Percentiles rank a stretch among this genome's conserved stretches.
phyloP scores from a whole-genome alignment of 2,113 vertebrate genomes.

The Dascyllus trimaculatus region DNA sequence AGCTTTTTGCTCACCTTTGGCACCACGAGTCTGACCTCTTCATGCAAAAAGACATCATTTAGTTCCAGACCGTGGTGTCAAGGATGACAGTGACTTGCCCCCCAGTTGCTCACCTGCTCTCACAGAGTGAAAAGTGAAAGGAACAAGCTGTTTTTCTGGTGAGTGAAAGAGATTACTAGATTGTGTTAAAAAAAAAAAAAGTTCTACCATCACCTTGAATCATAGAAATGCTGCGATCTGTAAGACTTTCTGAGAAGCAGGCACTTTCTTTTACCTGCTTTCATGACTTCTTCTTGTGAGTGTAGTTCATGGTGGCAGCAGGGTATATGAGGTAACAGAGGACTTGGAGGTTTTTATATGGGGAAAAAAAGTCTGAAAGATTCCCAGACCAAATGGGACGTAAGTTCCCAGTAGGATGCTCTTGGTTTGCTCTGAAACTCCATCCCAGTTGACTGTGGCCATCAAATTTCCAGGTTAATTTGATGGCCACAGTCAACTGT shows the following conservation, averaged over 20 bases:
- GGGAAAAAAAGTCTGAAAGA: too few relatives aligned
- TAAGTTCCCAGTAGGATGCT: too few relatives aligned
- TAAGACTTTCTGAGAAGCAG: not conserved
- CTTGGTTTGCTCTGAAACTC: too few relatives aligned
- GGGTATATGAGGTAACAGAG: too few relatives aligned
- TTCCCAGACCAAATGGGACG: too few relatives aligned
- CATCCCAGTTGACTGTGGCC: too few relatives aligned
- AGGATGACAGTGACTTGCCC: constrained; percentile 1
- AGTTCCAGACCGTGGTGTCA: not conserved
- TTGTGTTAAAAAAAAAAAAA: not conserved
- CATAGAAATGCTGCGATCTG: not conserved
- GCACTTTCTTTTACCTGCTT: not conserved
- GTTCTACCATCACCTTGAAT: not conserved
- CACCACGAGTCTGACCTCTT: not conserved
- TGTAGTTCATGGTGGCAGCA: too few relatives aligned
- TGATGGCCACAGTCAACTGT: too few relatives aligned
- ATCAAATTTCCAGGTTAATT: too few relatives aligned
- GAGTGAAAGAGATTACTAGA: not conserved
- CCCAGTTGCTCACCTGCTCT: not conserved
- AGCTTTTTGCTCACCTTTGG: constrained; percentile 19
- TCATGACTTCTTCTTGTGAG: not conserved
- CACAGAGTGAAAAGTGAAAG: not conserved
- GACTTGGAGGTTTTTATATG: too few relatives aligned
- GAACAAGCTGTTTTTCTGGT: not conserved
- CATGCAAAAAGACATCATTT: not conserved